Conservation (phyloP, 2,113 vertebrate species). For the Mola mola region DNA sequence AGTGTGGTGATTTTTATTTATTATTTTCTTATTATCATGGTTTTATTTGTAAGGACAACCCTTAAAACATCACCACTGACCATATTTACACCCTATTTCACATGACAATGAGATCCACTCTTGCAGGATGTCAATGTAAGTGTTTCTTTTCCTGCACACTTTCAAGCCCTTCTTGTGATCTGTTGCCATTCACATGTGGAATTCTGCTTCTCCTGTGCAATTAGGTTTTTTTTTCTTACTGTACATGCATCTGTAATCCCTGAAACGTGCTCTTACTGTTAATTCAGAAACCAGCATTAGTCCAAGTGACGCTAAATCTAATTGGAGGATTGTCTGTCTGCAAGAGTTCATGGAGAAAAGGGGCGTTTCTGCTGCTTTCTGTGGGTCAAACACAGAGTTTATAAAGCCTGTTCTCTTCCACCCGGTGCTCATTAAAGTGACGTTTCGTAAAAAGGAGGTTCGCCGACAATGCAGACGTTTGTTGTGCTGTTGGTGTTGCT, state of each 20-base stretch:
- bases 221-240: slow-evolving; percentile 10
- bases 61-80: too few relatives aligned
- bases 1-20: too few relatives aligned
- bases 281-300: slow-evolving; percentile 4
- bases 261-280: slow-evolving; percentile 9
- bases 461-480: slow-evolving; percentile 54
- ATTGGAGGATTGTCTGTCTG: neutral
- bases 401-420: slow-evolving; percentile 52
- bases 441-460: slow-evolving; percentile 26
- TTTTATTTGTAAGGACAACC: too few relatives aligned
- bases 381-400: slow-evolving; percentile 38
- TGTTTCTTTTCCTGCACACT: neutral
- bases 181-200: neutral
- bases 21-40: too few relatives aligned
- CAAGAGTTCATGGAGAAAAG: slow-evolving; percentile 7
- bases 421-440: slow-evolving; percentile 52
- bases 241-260: slow-evolving; percentile 23
- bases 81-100: too few relatives aligned
- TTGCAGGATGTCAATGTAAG: too few relatives aligned
- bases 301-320: slow-evolving; percentile 6
- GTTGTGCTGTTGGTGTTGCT: slow-evolving; percentile 59
- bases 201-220: slow-evolving; percentile 18
- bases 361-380: slow-evolving; percentile 2
- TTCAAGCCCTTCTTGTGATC: slow-evolving; percentile 12
- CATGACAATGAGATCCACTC: too few relatives aligned